Base-by-base conservation (phyloP, 1,140 invertebrate genomes). In the Chionoecetes opilio region DNA sequence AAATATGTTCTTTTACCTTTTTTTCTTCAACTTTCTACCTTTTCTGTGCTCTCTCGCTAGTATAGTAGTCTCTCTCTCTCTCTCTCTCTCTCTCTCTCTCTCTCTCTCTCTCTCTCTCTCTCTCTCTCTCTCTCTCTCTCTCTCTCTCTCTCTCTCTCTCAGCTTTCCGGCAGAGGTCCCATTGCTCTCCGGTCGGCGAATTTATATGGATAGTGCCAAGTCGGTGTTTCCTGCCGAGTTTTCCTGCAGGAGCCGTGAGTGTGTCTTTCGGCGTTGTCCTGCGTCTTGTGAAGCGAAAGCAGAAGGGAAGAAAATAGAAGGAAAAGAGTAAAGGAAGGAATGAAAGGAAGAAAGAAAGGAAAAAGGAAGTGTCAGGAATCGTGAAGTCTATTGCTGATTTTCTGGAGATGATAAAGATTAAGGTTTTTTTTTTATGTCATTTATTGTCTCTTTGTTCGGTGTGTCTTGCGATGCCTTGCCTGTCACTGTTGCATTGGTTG, bases 161-260 rank as follows among this genome's bases (percentile, higher is more conserved):
- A 75, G 75, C 89, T 34, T 38, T 63, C 46, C 26, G 38, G 89
- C 75, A 90, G n/a, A 90, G 88, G 53, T 38, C 53, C 88, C 88
- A 90, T 90, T 90, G 31, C 88, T 90, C 88, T 90, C 88, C n/a
- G 53, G 38, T 46, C 46, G 38, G 88, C 88, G 88, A 90, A 90
- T 90, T 90, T 90, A 90, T 90, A 90, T 90, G 88, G 88, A 90
- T 38, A 90, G 21, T n/a, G 38, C 53, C 88, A 46, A 38, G 38
- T 38, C 5, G 38, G 32, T 90, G 88, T 46, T 63, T 32, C 46
- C 46, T 34, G 84, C 84, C 31, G 89, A 11, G 46, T 75, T 75
- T 75, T 75, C 63, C 63, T 75, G 63, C 26, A 26, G 63, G 21
- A 3, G 21, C 63, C 63, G 21, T 75, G 63, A 75, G 21, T 75